Evolutionary conservation across 2,113 vertebrate genomes (phyloP).

Genomic region (Calonectris borealis): DNA sequence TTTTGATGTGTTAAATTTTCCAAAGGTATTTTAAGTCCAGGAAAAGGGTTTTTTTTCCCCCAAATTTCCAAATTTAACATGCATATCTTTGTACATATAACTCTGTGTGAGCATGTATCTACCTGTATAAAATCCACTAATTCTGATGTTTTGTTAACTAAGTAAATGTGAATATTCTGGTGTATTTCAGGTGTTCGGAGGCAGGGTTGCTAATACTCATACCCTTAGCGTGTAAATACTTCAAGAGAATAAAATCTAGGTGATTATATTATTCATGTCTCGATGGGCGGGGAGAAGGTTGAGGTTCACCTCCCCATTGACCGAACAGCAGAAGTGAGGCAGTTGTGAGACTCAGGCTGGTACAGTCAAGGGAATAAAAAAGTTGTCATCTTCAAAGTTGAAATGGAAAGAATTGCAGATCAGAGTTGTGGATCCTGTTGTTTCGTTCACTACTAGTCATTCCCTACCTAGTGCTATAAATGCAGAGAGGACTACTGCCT

Average conservation of each 20-base stretch:
- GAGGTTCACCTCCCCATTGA: background rate
- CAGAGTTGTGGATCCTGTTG: background rate
- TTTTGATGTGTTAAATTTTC: background rate
- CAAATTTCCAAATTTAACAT: background rate
- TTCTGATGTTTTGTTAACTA: background rate
- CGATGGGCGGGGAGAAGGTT: background rate
- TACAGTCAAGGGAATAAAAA: background rate
- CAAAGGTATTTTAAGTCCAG: background rate
- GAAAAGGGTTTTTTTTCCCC: background rate
- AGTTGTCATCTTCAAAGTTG: background rate
- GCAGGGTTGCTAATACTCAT: background rate
- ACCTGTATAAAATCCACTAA: background rate
- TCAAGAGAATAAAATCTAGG: background rate
- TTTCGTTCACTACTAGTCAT: background rate
- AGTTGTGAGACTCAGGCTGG: background rate
- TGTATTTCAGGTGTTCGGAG: background rate
- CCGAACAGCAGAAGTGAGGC: background rate
- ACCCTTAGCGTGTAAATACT: background rate
- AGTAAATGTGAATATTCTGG: background rate
- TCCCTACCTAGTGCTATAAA: background rate
- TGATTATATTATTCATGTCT: background rate
- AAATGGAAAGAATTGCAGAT: background rate
- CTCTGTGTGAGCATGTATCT: background rate
- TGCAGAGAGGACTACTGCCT: background rate
- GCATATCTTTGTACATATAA: background rate